Evolutionary conservation across 1,140 invertebrate species (phyloP), one percentile per base, ranked within the genome.

Genomic region (Brachionus calyciflorus): DNA sequence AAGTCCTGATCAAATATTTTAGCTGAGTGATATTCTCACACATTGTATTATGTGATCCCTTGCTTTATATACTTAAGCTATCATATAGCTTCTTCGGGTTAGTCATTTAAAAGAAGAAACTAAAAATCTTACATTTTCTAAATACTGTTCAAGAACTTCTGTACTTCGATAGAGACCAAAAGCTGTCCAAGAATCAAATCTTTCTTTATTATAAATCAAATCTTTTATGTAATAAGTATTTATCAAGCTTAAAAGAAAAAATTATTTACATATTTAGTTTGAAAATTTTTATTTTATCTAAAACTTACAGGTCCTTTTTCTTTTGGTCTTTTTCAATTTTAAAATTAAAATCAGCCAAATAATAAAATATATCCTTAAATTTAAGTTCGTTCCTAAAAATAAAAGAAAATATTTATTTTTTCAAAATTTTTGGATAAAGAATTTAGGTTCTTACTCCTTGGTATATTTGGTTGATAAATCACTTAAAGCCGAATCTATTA

Each of bases 111-210:
- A n/a, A 28, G 19, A 57, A 12, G 0, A 73, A 73, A 24, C n/a
- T n/a, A 6, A 51, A 24, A 73, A 21, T 19, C 0, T 33, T 51
- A 73, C 69, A 19, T 49, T 55, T 24, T 73, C 69, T 41, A 49
- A 17, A 51, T 51, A 73, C 7, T 51, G 19, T 12, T 51, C 9
- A 12, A 73, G 17, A n/a, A 49, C 30, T 19, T 73, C 33, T 4
- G 69, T 51, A 17, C 69, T 73, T 49, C 51, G 24, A 51, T 9
- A 51, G 4, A 73, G 46, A 33, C n/a, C 69, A 3, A 73, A 33
- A 24, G 69, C 28, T 51, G 69, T 33, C 69, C 69, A 73, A 14
- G 69, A 73, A 40, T 73, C 69, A 51, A 73, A 48, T 30, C 69
- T 49, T 12, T 30, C 46, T 41, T 33, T 51, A 51, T 73, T 49